Evolutionary conservation across 2,113 vertebrate genomes (phyloP), one percentile per base, ranked within the genome.

Genomic region (Cavia aperea): DNA sequence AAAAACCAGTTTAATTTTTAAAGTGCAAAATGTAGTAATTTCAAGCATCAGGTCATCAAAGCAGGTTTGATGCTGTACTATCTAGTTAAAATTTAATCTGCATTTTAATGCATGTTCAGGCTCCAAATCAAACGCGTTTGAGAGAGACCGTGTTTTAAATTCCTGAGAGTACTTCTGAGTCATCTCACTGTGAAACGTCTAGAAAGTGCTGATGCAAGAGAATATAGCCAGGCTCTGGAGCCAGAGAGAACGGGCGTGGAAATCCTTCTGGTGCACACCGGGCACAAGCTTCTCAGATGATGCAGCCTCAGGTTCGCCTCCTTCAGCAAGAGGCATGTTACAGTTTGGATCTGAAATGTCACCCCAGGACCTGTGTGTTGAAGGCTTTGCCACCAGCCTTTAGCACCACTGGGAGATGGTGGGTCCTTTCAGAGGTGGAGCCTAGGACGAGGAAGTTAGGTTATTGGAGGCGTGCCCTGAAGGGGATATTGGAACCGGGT

Each of bases 51-150:
- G 26, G 49, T 91, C 84, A 86, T 92, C 93, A 73, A 92, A 96
- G 94, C n/a, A 78, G 46, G 78, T 95, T 78, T 78, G 65, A 89
- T 93, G 88, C 84, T 81, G 58, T 65, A 60, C 81, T 65, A 92
- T 31, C 68, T 70, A 49, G 58, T 93, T 89, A 84, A 95, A 83
- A 94, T 92, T 93, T 79, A 93, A 95, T 93, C 86, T 95, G 31
- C 66, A 81, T 95, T 95, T 96, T 92, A 89, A 94, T 95, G 78
- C 6, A 54, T 56, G 56, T 51, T 77, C 2, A 0, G 56, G 63
- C 21, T 60, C 81, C 14, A 56, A 81, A 95, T 58, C 60, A 46
- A 88, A 58, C 51, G 11, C 5, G 24, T 89, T 83, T 77, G n/a
- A 51, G 11, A 18, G 72, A 86, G 84, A 77, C 31, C 46, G 56